These are phyloP conservation scores for Eclectus roratus DNA, from an alignment of 2,113 vertebrate genomes.

Conservation along the genomic window DNA sequence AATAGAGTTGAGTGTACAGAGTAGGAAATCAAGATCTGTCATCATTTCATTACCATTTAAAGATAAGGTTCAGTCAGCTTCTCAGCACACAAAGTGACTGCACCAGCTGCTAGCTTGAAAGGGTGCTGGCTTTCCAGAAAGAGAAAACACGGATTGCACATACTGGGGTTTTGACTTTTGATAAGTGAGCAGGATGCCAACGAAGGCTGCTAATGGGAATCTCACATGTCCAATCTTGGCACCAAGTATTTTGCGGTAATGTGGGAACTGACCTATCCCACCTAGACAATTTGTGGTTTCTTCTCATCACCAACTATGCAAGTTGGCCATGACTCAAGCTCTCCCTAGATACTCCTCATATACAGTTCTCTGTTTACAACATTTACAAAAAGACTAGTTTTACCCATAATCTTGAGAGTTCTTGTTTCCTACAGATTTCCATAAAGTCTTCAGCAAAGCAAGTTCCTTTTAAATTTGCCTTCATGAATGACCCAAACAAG, in stretches of 20 bases:
- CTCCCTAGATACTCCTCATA: not conserved
- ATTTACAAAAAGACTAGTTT: not conserved
- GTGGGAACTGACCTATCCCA: not conserved
- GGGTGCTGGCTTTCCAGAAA: not conserved
- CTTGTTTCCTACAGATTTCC: not conserved
- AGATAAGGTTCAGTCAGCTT: not conserved
- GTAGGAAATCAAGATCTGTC: not conserved
- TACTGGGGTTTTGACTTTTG: not conserved
- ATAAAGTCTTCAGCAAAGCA: not conserved
- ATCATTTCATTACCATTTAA: not conserved
- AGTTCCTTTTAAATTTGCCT: not conserved
- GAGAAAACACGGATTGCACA: not conserved
- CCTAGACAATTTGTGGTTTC: not conserved
- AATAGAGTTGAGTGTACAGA: not conserved
- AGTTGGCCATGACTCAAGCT: not conserved
- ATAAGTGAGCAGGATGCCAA: not conserved
- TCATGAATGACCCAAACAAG: not conserved
- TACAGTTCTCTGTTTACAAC: not conserved
- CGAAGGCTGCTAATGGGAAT: not conserved
- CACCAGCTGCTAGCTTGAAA: not conserved
- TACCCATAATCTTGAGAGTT: not conserved
- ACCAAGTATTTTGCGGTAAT: not conserved
- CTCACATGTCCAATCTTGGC: not conserved
- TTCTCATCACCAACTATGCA: not conserved
- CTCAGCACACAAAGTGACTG: not conserved